Evolutionary conservation across 2,113 vertebrate species (phyloP), one percentile per base, ranked within the genome.

Genomic region (Leiothrix lutea): DNA sequence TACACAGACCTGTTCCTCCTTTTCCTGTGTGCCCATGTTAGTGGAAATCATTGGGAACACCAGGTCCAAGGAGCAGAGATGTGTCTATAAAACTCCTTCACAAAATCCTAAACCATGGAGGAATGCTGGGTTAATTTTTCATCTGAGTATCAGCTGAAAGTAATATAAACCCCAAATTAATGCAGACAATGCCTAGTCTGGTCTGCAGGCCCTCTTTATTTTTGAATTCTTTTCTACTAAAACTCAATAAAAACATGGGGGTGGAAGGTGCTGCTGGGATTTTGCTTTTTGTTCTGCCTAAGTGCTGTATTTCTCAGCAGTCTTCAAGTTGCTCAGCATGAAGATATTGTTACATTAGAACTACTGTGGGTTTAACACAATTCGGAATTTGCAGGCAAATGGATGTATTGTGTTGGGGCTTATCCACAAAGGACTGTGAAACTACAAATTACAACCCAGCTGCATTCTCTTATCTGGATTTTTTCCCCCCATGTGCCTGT

Each of bases 301-400:
- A 97, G 97, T 96, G 97, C 96, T 84, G 86, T 95, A 97, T 94
- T 96, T 97, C 96, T 96, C 96, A 96, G 97, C 94, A 96, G 95
- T 96, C 92, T 95, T 92, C 94, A 96, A 95, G 96, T 95, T 97
- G 95, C 97, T 97, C 97, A 97, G 95, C 95, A 24, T 97, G 97
- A 96, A 94, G 95, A 96, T 96, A 97, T 97, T 97, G 97, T 97
- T 97, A 94, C 81, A 91, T 81, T 90, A 80, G 97, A 96, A 91
- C 94, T 94, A 85, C 97, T 5, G 92, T 95, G 92, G 95, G 96
- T 94, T 97, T 97, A 96, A 97, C 95, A 97, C 95, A 96, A 97
- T 97, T 97, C 75, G 53, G 94, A 97, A 97, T 97, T 97, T 97
- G 96, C 95, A 97, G 97, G 97, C 92, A 97, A 97, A 97, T 97